Conservation (phyloP, 2,113 vertebrate genomes). For the Sinosuthora webbiana region DNA sequence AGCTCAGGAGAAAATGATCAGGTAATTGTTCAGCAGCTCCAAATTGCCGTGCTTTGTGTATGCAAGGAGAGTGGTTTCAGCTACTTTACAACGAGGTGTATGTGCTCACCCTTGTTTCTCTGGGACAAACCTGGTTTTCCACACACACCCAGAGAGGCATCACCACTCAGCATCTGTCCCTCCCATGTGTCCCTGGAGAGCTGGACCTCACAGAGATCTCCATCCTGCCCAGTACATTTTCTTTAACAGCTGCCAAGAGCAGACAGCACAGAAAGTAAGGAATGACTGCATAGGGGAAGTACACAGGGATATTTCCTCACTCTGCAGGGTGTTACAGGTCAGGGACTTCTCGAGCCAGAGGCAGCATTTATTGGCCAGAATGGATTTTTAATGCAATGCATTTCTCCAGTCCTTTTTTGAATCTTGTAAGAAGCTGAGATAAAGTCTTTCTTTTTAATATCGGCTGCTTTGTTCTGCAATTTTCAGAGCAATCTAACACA, state of each 20-base stretch:
- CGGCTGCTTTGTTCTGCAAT: neutral
- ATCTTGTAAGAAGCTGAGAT: neutral
- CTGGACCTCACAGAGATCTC: neutral
- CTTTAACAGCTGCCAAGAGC: neutral
- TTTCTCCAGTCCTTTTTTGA: neutral
- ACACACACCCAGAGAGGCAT: neutral
- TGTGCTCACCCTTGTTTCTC: neutral
- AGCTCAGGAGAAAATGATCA: neutral
- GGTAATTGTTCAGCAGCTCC: neutral
- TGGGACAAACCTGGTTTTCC: neutral
- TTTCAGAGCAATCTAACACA: neutral
- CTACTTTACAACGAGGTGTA: neutral
- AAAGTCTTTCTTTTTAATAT: neutral
- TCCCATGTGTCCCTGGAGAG: fast-evolving
- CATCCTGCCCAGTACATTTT: neutral
- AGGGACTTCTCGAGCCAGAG: neutral
- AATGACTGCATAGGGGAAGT: neutral
- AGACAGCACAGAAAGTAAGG: neutral
- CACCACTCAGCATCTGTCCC: neutral
- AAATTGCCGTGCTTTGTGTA: fast-evolving
- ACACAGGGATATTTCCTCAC: neutral
- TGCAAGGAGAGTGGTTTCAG: neutral
- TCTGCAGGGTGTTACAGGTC: neutral
- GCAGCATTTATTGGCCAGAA: neutral
- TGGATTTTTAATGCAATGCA: neutral